Base-by-base conservation (phyloP, 2,888 invertebrate species). In the Lydus trimaculatus region DNA sequence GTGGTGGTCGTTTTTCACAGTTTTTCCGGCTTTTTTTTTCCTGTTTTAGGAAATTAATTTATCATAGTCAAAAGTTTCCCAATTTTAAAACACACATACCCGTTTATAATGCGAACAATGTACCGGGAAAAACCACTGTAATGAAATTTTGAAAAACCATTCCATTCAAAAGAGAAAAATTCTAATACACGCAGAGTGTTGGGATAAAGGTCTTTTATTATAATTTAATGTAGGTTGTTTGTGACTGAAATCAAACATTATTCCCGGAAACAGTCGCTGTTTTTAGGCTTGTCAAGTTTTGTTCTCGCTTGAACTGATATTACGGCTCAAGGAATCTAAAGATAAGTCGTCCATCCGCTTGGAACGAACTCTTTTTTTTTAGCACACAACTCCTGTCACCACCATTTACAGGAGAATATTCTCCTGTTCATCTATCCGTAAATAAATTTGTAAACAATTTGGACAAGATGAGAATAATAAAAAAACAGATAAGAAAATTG, bases 371-470 rank as follows among this genome's bases (percentile, higher is more conserved):
- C 9, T 17, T 4, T 13, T 36, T 36, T 4, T 36, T 6, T n/a
- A 1, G 7, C 1, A 15, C 1, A 36, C 23, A 33, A 70, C 68
- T 72, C 71, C 75, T 75, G 75, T 74, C 75, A 73, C 69, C 73
- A 60, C 60, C 48, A 20, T 20, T 48, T 11, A 20, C 20, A 17
- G 4, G 23, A 52, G 13, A 13, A 13, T 52, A 25, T 52, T 23
- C 9, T 13, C 23, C 2, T 20, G 67, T 68, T 64, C 67, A 69
- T 69, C 73, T 64, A 72, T 64, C 72, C 73, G 71, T 72, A 73
- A 75, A 74, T 76, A 77, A 75, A 75, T 72, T 71, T 74, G n/a
- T n/a, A n/a, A 75, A 28, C 76, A 73, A 73, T 75, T 72, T 74
- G 74, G 72, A 73, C 74, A 75, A 76, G 75, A 5, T 43, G 75